These are phyloP conservation scores for Eunapius fragilis DNA, from an alignment of 37 sponge, comb jelly and placozoan species.

Conservation along the genomic window DNA sequence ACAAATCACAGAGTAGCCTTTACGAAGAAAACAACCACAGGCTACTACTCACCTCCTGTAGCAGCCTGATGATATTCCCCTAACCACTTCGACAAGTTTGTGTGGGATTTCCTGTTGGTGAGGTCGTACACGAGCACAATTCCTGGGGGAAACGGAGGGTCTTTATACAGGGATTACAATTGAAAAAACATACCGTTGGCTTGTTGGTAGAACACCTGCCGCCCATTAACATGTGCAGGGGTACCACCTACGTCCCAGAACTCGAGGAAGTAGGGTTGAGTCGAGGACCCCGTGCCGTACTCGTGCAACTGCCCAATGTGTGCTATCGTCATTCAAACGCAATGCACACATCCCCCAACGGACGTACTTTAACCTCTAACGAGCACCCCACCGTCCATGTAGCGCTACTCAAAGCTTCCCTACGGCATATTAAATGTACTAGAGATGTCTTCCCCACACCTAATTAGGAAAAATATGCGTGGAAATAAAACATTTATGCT, in stretches of 20 bases:
- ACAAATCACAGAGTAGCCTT: background rate
- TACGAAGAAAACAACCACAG: background rate
- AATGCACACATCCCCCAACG: background rate
- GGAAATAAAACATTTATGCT: background rate
- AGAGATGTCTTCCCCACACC: slow-evolving; percentile 96
- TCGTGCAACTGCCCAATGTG: slow-evolving; percentile 46
- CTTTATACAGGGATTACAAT: background rate
- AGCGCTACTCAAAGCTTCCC: slow-evolving; percentile 53
- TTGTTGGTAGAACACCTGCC: slow-evolving; percentile 82
- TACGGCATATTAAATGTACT: slow-evolving; percentile 87
- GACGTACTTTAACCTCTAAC: slow-evolving; percentile 85
- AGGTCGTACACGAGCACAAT: slow-evolving; percentile 94
- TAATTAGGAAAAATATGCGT: slow-evolving; percentile 11
- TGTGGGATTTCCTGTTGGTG: slow-evolving; percentile 93
- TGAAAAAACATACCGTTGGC: slow-evolving; percentile 60
- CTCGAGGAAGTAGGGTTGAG: slow-evolving; percentile 83
- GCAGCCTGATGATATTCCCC: slow-evolving; percentile 53
- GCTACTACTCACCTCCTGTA: background rate
- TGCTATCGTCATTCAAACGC: background rate
- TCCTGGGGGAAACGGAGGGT: slow-evolving; percentile 36
- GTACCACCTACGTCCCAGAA: slow-evolving; percentile 97
- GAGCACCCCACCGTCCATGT: slow-evolving; percentile 91
- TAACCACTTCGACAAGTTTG: slow-evolving; percentile 88
- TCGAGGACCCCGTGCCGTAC: slow-evolving; percentile 34
- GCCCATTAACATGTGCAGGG: slow-evolving; percentile 72